A percentile compares a stretch with the other conserved stretches of the same genome.
These are phyloP conservation scores for Melanostoma scalare DNA, from an alignment of 2,888 invertebrate genomes.

Conservation along the genomic window DNA sequence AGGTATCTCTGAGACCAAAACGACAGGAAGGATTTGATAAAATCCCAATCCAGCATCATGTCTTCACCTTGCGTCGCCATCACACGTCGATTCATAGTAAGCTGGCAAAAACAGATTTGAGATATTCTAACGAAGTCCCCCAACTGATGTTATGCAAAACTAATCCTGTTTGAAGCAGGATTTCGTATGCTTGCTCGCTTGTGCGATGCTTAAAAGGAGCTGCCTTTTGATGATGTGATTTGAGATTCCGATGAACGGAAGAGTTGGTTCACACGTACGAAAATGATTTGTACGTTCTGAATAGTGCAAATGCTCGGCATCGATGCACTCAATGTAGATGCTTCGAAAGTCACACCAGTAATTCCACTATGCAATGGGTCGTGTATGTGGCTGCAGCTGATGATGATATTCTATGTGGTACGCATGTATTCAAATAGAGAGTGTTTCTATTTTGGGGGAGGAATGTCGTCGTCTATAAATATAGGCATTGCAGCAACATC, in stretches of 20 bases:
- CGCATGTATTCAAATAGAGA: conserved; percentile 16
- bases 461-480: neutral
- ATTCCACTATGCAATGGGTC: neutral
- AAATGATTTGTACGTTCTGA: neutral
- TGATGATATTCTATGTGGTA: conserved; percentile 1
- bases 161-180: neutral
- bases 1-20: conserved; percentile 4
- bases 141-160: neutral
- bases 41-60: no score
- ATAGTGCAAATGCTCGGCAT: neutral
- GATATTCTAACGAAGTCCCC: neutral
- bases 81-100: no score
- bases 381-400: neutral
- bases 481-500: conserved; percentile 9
- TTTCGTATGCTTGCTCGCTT: neutral
- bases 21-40: conserved; percentile 14
- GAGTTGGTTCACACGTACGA: neutral
- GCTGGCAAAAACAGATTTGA: no score
- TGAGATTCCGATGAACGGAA: neutral
- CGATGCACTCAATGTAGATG: neutral
- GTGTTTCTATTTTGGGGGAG: conserved; percentile 6
- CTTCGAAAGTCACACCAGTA: neutral
- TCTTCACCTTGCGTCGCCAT: no score
- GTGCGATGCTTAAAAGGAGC: neutral
- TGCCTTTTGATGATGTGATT: neutral